Percentiles rank a stretch among this genome's conserved stretches.
Evolutionary conservation across 2,888 invertebrate species (phyloP).

Genomic region (Ochropleura plecta): DNA sequence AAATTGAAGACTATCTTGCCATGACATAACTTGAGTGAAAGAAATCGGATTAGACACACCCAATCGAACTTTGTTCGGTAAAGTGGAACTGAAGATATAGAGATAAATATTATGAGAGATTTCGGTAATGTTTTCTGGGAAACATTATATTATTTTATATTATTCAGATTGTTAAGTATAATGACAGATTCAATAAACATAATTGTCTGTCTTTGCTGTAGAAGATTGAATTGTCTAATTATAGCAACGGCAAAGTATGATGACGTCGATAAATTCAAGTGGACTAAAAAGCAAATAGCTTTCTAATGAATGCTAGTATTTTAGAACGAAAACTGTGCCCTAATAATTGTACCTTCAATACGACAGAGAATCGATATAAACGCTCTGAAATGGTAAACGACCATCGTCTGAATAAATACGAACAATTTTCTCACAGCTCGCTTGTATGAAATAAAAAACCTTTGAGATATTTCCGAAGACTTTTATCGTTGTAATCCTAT

Average conservation of each 20-base stretch:
- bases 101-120: constrained; percentile 34
- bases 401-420: constrained; percentile 50
- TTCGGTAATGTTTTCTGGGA: constrained; percentile 7
- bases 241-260: not conserved
- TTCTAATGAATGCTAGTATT: constrained; percentile 33
- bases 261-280: constrained; percentile 8
- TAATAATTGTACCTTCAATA: constrained; percentile 29
- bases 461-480: constrained; percentile 69
- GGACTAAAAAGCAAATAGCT: constrained; percentile 27
- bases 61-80: constrained; percentile 39
- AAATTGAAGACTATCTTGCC: constrained; percentile 17
- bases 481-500: constrained; percentile 76
- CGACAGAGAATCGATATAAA: constrained; percentile 39
- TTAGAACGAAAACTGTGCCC: constrained; percentile 17
- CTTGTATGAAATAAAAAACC: constrained; percentile 60
- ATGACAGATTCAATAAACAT: not conserved
- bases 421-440: constrained; percentile 42
- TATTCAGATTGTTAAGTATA: not conserved
- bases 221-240: constrained; percentile 1
- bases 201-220: not conserved
- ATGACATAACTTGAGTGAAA: constrained; percentile 47
- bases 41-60: constrained; percentile 49
- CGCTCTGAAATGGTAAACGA: constrained; percentile 40
- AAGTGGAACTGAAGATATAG: constrained; percentile 31
- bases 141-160: constrained; percentile 2